Conservation (phyloP, 1,140 invertebrate species). For the Choristoneura fumiferana region DNA sequence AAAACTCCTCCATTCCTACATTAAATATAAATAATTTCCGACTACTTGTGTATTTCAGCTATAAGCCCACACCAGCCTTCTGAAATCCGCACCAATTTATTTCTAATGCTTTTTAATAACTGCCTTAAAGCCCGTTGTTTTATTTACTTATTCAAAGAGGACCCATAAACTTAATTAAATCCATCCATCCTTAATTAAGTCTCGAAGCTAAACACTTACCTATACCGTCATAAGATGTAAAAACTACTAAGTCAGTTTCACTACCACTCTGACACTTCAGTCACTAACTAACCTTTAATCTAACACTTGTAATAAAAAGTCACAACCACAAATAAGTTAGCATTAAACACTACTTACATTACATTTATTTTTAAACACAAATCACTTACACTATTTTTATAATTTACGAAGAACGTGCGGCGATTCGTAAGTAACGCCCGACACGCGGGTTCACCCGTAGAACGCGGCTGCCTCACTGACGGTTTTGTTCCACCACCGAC, state of each 20-base stretch:
- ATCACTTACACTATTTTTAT: conserved; percentile 8
- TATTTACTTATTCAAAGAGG: not conserved
- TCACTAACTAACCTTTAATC: not conserved
- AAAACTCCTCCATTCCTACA: too few relatives aligned
- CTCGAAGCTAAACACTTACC: not conserved
- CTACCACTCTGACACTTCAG: conserved; percentile 6
- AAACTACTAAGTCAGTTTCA: not conserved
- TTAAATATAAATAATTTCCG: too few relatives aligned
- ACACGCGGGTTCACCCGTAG: not conserved
- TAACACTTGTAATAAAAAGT: not conserved
- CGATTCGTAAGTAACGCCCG: not conserved
- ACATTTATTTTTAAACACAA: not conserved
- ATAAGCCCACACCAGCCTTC: too few relatives aligned
- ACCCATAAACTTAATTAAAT: not conserved
- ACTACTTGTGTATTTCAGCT: too few relatives aligned
- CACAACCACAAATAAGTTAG: not conserved
- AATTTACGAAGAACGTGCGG: conserved; percentile 9
- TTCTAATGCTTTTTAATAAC: too few relatives aligned
- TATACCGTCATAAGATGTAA: not conserved
- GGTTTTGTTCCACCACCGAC: not conserved
- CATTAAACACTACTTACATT: not conserved
- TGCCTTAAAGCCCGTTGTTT: too few relatives aligned
- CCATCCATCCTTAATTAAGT: conserved; percentile 7
- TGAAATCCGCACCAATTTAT: too few relatives aligned
- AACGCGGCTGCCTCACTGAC: not conserved